phyloP scores from a whole-genome alignment of 2,888 invertebrate species.

The Cheilosia soror region DNA sequence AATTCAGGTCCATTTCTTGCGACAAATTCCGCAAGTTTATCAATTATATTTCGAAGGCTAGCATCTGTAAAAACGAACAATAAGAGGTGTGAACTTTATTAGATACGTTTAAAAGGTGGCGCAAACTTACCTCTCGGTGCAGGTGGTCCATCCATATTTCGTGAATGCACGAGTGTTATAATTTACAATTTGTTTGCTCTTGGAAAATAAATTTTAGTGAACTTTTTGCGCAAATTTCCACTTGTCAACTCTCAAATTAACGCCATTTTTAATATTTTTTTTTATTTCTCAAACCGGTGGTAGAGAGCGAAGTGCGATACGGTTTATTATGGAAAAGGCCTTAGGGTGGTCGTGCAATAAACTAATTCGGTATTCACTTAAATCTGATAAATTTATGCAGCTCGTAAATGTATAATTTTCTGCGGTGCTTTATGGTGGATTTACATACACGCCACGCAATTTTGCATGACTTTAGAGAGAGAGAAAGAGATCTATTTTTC shows the following conservation, averaged over 20 bases:
- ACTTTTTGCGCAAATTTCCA: slow-evolving; percentile 64
- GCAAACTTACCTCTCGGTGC: slow-evolving; percentile 71
- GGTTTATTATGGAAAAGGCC: neutral
- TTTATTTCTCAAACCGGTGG: slow-evolving; percentile 46
- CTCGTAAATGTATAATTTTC: no score
- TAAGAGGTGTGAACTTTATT: slow-evolving; percentile 4
- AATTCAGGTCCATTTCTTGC: slow-evolving; percentile 99
- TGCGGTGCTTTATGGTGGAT: no score
- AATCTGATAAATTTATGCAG: no score
- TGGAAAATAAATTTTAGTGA: slow-evolving; percentile 20
- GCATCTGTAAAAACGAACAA: slow-evolving; percentile 86
- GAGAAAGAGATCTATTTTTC: no score
- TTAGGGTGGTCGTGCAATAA: slow-evolving; percentile 15
- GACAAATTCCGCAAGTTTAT: slow-evolving; percentile 99
- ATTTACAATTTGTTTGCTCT: slow-evolving; percentile 17
- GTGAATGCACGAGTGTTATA: slow-evolving; percentile 5
- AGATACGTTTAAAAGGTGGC: neutral
- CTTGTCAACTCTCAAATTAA: slow-evolving; percentile 65
- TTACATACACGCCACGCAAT: no score
- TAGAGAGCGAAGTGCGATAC: slow-evolving; percentile 23
- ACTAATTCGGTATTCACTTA: no score
- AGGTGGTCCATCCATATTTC: slow-evolving; percentile 72
- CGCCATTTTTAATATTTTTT: slow-evolving; percentile 66
- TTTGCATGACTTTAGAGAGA: no score
- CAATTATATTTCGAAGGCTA: slow-evolving; percentile 98